These are phyloP conservation scores for Drosophila paranaensis DNA, from an alignment of 2,888 invertebrate species.

Conservation along the genomic window DNA sequence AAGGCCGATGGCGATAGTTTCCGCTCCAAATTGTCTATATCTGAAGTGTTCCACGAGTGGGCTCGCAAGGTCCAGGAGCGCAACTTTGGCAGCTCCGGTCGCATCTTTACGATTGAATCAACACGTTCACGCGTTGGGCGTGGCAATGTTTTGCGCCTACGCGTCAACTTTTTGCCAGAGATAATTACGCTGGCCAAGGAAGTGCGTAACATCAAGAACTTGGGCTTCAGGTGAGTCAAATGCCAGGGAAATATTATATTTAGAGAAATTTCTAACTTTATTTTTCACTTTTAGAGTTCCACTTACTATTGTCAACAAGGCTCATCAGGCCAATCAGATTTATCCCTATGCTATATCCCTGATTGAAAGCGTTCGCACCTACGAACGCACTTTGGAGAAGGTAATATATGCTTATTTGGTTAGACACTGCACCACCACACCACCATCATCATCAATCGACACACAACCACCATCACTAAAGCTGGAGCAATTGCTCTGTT, in stretches of 20 bases:
- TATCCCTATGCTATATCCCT: constrained; percentile 99
- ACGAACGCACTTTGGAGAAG: constrained; percentile 98
- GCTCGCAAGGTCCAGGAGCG: constrained; percentile 96
- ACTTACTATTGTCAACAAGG: constrained; percentile 98
- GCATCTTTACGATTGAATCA: constrained; percentile 97
- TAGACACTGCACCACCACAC: constrained; percentile 20
- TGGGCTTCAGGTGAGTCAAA: constrained; percentile 91
- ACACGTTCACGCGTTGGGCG: constrained; percentile 91
- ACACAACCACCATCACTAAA: constrained; percentile 27
- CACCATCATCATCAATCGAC: constrained; percentile 21
- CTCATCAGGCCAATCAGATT: constrained; percentile 98
- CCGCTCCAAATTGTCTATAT: constrained; percentile 96
- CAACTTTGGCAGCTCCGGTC: constrained; percentile 96
- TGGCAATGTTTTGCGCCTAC: constrained; percentile 93
- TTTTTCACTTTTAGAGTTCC: constrained; percentile 90
- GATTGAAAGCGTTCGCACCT: constrained; percentile 98
- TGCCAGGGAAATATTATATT: not conserved
- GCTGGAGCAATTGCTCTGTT: constrained; percentile 47
- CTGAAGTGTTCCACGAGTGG: constrained; percentile 99
- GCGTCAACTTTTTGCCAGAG: constrained; percentile 98
- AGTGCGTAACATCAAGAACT: constrained; percentile 97
- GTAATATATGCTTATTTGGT: constrained; percentile 85
- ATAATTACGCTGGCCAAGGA: constrained; percentile 99
- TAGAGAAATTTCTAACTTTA: not conserved
- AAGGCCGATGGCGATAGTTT: constrained; percentile 99